Percentiles rank a stretch among this genome's conserved stretches.
Conservation (phyloP, 2,113 vertebrate species). For the Catagonus wagneri region DNA sequence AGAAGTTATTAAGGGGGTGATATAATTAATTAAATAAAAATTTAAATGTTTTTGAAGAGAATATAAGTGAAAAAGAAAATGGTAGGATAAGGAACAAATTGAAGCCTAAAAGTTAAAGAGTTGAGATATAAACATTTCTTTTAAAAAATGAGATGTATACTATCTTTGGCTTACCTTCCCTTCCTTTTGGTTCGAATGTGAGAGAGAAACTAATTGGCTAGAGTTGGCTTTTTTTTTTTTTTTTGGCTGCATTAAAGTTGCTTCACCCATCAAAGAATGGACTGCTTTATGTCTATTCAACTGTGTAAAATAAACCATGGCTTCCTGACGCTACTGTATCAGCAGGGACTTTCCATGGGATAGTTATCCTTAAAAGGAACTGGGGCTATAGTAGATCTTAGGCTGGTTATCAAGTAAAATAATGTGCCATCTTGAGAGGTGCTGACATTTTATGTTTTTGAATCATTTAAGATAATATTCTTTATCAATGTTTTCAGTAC, state of each 20-base stretch:
- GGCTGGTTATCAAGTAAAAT: background rate
- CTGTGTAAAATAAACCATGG: background rate
- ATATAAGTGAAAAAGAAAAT: background rate
- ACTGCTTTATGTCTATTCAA: background rate
- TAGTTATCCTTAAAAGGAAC: background rate
- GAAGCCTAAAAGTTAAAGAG: background rate
- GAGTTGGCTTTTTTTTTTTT: background rate
- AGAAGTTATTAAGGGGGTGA: background rate
- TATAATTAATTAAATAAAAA: background rate
- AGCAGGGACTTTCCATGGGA: background rate
- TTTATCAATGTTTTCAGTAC: slow-evolving; percentile 28
- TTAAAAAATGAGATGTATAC: background rate
- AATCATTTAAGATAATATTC: slow-evolving; percentile 22
- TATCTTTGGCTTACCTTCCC: background rate
- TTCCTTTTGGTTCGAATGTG: background rate
- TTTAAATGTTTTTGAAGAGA: background rate
- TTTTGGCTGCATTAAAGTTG: background rate
- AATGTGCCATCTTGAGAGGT: background rate
- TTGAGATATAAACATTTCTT: background rate
- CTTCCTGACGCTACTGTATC: background rate
- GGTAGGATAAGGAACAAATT: background rate
- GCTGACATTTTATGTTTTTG: slow-evolving; percentile 16
- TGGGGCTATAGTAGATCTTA: background rate
- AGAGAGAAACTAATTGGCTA: background rate
- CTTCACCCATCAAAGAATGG: background rate